Evolutionary conservation across 2,888 invertebrate species (phyloP).

Genomic region (Ectemnius cavifrons): DNA sequence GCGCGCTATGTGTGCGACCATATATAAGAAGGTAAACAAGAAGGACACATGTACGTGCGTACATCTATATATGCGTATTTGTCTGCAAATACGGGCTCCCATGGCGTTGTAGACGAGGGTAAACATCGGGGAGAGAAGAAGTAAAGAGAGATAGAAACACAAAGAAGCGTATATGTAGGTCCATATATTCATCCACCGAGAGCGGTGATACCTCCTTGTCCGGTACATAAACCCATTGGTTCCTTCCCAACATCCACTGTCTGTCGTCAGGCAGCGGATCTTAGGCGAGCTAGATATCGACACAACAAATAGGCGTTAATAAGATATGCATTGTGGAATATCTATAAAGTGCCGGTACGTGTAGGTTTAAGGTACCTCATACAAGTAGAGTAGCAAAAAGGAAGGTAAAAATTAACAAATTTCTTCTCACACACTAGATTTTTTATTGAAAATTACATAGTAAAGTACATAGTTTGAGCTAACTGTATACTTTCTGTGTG

Average conservation of each 20-base stretch:
- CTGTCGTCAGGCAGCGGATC: constrained; percentile 25
- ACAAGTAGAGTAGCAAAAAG: too few relatives aligned
- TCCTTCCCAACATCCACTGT: constrained; percentile 66
- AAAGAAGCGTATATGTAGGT: constrained; percentile 38
- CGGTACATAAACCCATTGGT: constrained; percentile 73
- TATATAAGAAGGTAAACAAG: constrained; percentile 75
- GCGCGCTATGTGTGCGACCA: constrained; percentile 47
- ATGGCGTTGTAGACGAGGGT: constrained; percentile 65
- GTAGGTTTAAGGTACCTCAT: too few relatives aligned
- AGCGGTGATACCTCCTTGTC: constrained; percentile 65
- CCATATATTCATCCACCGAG: constrained; percentile 62
- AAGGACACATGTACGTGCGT: constrained; percentile 56
- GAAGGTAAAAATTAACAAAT: too few relatives aligned
- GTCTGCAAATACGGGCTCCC: constrained; percentile 73
- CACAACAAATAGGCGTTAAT: too few relatives aligned
- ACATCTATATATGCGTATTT: constrained; percentile 69
- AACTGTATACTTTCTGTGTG: too few relatives aligned
- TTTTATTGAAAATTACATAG: too few relatives aligned
- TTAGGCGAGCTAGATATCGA: too few relatives aligned
- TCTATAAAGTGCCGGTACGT: too few relatives aligned
- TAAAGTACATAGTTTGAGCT: too few relatives aligned
- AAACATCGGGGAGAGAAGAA: constrained; percentile 65
- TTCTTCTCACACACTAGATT: too few relatives aligned
- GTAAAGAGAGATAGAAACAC: constrained; percentile 34
- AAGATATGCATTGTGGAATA: too few relatives aligned